phyloP scores from a whole-genome alignment of 1,140 invertebrate species.

The Artemia franciscana region DNA sequence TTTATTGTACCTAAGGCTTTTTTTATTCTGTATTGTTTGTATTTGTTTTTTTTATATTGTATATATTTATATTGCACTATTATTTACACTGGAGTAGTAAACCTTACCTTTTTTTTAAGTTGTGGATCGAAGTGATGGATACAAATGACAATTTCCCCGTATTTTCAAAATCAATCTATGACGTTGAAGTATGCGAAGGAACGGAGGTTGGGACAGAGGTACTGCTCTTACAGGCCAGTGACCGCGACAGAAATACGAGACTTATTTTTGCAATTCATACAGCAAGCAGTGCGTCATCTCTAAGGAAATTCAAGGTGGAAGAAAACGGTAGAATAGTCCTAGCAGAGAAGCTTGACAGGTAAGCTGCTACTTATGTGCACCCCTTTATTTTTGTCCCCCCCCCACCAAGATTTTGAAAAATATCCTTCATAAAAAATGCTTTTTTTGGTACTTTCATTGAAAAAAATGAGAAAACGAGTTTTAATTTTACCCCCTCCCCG shows the following conservation, averaged over 20 bases:
- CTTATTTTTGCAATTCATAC: slow-evolving; percentile 52
- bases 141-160: slow-evolving; percentile 56
- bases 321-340: slow-evolving; percentile 42
- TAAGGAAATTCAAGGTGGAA: slow-evolving; percentile 51
- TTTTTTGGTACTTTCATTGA: too few relatives aligned
- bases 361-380: slow-evolving; percentile 2
- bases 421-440: too few relatives aligned
- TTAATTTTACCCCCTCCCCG: too few relatives aligned
- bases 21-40: too few relatives aligned
- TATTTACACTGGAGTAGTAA: too few relatives aligned
- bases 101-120: slow-evolving; percentile 18
- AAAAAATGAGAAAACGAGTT: too few relatives aligned
- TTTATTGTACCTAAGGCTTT: too few relatives aligned
- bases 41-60: too few relatives aligned
- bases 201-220: slow-evolving; percentile 34
- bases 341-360: slow-evolving; percentile 41
- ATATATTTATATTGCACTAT: too few relatives aligned
- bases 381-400: neutral
- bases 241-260: slow-evolving; percentile 38
- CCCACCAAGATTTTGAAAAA: too few relatives aligned
- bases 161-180: slow-evolving; percentile 40
- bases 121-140: slow-evolving; percentile 50
- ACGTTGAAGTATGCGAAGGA: slow-evolving; percentile 49
- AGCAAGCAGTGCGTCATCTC: slow-evolving; percentile 42
- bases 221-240: slow-evolving; percentile 37